A percentile compares a stretch with the other conserved stretches of the same genome.
These are phyloP conservation scores for Chelon auratus DNA, from an alignment of 2,797 vertebrate species.

Conservation along the genomic window DNA sequence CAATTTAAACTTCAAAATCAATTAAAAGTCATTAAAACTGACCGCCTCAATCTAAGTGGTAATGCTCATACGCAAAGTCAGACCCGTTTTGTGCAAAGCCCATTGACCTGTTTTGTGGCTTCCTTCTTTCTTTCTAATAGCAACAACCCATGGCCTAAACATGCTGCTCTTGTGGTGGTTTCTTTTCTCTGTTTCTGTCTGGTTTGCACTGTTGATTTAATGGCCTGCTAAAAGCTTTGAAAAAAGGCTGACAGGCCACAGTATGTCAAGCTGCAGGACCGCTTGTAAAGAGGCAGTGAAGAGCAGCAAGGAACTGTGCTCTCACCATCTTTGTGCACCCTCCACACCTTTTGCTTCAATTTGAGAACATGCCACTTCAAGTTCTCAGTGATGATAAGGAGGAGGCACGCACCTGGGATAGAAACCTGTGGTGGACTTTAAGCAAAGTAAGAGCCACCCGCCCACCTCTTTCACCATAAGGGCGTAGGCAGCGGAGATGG, in stretches of 20 bases:
- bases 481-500: too few relatives aligned
- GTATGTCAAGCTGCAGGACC: too few relatives aligned
- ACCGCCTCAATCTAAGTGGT: conserved; percentile 2
- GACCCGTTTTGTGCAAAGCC: conserved; percentile 3
- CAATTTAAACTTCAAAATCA: conserved; percentile 20
- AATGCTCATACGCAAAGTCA: background rate
- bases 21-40: background rate
- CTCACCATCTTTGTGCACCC: too few relatives aligned
- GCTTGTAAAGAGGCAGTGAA: too few relatives aligned
- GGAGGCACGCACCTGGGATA: too few relatives aligned
- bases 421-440: too few relatives aligned
- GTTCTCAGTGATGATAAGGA: too few relatives aligned
- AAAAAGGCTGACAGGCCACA: conserved; percentile 4
- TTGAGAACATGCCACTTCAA: too few relatives aligned
- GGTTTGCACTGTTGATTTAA: conserved; percentile 45
- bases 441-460: too few relatives aligned
- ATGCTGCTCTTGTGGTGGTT: conserved; percentile 15
- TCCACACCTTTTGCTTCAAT: too few relatives aligned
- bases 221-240: conserved; percentile 48
- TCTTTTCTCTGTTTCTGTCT: conserved; percentile 11
- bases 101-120: conserved; percentile 10
- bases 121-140: conserved; percentile 14
- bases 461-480: too few relatives aligned
- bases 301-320: too few relatives aligned
- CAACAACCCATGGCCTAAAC: conserved; percentile 1